Evolutionary conservation across 2,888 invertebrate species (phyloP).

Genomic region (Clostera curtula): DNA sequence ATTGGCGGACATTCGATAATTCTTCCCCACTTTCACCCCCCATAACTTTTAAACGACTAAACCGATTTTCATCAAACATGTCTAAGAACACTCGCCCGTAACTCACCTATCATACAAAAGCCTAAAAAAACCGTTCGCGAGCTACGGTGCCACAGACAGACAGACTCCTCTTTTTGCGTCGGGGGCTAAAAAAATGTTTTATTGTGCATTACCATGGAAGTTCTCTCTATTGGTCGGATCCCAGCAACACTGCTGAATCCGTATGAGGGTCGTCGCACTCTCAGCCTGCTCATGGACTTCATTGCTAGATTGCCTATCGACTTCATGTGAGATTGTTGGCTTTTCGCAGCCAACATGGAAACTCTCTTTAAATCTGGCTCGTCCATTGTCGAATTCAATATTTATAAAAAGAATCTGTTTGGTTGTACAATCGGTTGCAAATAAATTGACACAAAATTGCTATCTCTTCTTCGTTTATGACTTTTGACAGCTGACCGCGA

Average conservation of each 20-base stretch:
- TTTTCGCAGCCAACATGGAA: conserved; percentile 28
- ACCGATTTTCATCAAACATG: too few relatives aligned
- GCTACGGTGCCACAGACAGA: too few relatives aligned
- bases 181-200: neutral
- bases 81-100: too few relatives aligned
- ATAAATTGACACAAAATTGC: too few relatives aligned
- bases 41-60: too few relatives aligned
- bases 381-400: conserved; percentile 11
- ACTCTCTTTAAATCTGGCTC: conserved; percentile 23
- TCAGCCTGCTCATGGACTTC: conserved; percentile 43
- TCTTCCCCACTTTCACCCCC: too few relatives aligned
- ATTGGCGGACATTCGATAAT: too few relatives aligned
- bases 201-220: conserved; percentile 37
- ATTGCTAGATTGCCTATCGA: conserved; percentile 19
- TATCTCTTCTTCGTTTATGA: too few relatives aligned
- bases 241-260: conserved; percentile 48
- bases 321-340: conserved; percentile 19
- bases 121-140: conserved; percentile 1
- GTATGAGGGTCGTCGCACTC: conserved; percentile 38
- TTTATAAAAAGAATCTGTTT: too few relatives aligned
- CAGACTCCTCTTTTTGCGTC: too few relatives aligned
- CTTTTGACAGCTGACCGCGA: too few relatives aligned
- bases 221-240: conserved; percentile 39
- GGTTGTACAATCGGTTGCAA: too few relatives aligned
- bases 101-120: conserved; percentile 1